phyloP scores from a whole-genome alignment of 2,888 invertebrate species.

The Allophyes oxyacanthae region DNA sequence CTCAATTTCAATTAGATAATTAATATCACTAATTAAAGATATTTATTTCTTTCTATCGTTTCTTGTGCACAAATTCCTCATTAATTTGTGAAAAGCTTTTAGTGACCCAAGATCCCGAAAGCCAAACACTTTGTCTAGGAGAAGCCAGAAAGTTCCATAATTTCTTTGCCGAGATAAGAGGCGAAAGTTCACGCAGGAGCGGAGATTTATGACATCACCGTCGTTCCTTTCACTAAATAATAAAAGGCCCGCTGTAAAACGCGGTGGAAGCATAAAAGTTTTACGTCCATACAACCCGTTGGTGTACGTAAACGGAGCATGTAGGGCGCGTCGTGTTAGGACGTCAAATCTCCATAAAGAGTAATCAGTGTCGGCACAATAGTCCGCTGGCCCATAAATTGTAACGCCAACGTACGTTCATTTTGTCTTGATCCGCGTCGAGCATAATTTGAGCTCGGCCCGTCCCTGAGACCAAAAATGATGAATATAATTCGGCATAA shows the following conservation, averaged over 20 bases:
- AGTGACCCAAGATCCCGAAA: conserved; percentile 84
- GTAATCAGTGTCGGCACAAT: conserved; percentile 85
- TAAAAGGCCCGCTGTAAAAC: conserved; percentile 89
- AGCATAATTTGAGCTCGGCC: conserved; percentile 49
- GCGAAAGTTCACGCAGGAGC: conserved; percentile 89
- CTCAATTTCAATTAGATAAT: conserved; percentile 51
- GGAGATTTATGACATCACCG: conserved; percentile 89
- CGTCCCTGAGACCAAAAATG: conserved; percentile 49
- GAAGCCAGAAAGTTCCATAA: conserved; percentile 88
- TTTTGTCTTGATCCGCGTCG: conserved; percentile 61
- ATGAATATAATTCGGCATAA: conserved; percentile 56
- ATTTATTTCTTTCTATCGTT: conserved; percentile 62
- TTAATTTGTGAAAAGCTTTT: conserved; percentile 83
- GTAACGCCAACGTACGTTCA: conserved; percentile 73
- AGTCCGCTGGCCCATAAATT: conserved; percentile 78
- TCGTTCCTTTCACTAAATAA: conserved; percentile 89
- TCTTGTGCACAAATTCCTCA: conserved; percentile 68
- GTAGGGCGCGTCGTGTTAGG: conserved; percentile 76
- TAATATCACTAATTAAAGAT: conserved; percentile 51
- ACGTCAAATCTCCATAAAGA: conserved; percentile 85
- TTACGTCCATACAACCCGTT: conserved; percentile 88
- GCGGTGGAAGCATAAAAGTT: conserved; percentile 87
- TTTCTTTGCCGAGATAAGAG: conserved; percentile 89
- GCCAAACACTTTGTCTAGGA: conserved; percentile 88
- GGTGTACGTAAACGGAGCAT: conserved; percentile 79